A percentile compares a stretch with the other conserved stretches of the same genome.
phyloP scores from a whole-genome alignment of 1,140 invertebrate species.

The Pogonomyrmex barbatus region DNA sequence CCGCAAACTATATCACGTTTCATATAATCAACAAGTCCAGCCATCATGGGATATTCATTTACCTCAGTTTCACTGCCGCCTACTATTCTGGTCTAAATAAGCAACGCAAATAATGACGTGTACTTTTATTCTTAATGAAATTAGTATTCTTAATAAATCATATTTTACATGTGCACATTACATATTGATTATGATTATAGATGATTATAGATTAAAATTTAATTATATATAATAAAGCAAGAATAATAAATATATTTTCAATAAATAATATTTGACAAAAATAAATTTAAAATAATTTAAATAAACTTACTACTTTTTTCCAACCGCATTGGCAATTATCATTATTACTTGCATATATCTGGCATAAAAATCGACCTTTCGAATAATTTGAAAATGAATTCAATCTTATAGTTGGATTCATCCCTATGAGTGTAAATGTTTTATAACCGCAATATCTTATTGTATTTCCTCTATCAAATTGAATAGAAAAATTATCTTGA shows the following conservation, averaged over 20 bases:
- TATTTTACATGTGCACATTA: background rate
- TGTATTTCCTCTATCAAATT: slow-evolving; percentile 69
- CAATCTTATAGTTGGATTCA: slow-evolving; percentile 84
- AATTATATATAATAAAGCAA: background rate
- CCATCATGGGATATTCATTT: slow-evolving; percentile 90
- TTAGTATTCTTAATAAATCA: background rate
- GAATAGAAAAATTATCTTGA: slow-evolving; percentile 46
- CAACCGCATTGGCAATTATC: slow-evolving; percentile 86
- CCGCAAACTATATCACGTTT: slow-evolving; percentile 87
- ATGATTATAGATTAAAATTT: background rate
- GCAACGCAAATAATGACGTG: background rate
- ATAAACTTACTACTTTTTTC: slow-evolving; percentile 85
- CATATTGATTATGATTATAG: background rate
- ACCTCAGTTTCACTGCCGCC: slow-evolving; percentile 87
- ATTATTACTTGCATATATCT: slow-evolving; percentile 76
- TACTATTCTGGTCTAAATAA: slow-evolving; percentile 87
- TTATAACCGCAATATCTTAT: slow-evolving; percentile 86
- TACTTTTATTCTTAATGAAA: background rate
- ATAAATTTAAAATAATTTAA: background rate
- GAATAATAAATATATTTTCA: background rate
- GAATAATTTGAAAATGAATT: slow-evolving; percentile 65
- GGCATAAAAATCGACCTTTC: slow-evolving; percentile 86
- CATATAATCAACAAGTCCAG: slow-evolving; percentile 85
- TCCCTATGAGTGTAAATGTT: slow-evolving; percentile 78
- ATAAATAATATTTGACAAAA: background rate